Percentiles rank a stretch among this genome's conserved stretches.
These are phyloP conservation scores for Ammodytes dubius DNA, from an alignment of 2,113 vertebrate genomes.

Conservation along the genomic window DNA sequence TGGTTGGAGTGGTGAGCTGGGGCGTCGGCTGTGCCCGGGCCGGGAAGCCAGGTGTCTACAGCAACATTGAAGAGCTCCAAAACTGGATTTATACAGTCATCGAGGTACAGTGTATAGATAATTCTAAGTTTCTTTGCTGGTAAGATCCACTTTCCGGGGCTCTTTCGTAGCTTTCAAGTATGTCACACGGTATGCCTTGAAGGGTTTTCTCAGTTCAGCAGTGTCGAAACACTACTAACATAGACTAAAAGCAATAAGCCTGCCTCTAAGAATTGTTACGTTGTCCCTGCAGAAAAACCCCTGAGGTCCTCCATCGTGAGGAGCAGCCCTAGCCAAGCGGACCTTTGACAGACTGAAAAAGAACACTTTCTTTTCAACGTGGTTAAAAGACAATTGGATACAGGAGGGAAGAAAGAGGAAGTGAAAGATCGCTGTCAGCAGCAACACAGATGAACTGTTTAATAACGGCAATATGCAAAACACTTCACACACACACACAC, in stretches of 20 bases:
- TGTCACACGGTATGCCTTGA: background rate
- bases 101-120: slow-evolving; percentile 78
- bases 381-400: background rate
- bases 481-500: background rate
- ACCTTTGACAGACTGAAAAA: background rate
- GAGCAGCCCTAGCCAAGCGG: background rate
- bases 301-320: slow-evolving; percentile 32
- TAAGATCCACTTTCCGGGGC: background rate
- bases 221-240: background rate
- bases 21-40: slow-evolving; percentile 89
- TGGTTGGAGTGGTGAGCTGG: slow-evolving; percentile 94
- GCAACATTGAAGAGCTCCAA: slow-evolving; percentile 86
- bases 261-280: background rate
- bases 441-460: slow-evolving; percentile 5
- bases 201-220: background rate
- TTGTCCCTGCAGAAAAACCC: slow-evolving; percentile 65
- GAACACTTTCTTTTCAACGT: background rate
- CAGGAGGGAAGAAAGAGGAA: background rate
- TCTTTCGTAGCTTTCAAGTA: background rate
- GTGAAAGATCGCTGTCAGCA: background rate
- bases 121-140: background rate
- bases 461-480: slow-evolving; percentile 23
- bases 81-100: slow-evolving; percentile 87
- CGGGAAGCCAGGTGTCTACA: slow-evolving; percentile 88
- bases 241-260: background rate